These are phyloP conservation scores for Tiaroga cobitis DNA, from an alignment of 2,797 vertebrate species.

Conservation along the genomic window DNA sequence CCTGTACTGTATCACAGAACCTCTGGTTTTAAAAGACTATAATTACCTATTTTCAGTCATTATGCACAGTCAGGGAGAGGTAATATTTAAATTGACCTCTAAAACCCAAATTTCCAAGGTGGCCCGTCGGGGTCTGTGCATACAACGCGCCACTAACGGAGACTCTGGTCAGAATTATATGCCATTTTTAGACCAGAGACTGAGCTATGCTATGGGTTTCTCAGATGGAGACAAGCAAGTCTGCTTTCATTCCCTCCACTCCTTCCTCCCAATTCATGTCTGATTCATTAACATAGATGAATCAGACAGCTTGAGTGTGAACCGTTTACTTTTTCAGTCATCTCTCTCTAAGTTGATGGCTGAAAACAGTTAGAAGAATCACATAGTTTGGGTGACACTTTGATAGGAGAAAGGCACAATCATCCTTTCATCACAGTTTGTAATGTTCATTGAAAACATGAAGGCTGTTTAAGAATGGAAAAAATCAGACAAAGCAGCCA, in stretches of 20 bases:
- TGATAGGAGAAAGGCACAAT: slow-evolving; percentile 15
- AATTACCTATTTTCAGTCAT: slow-evolving; percentile 50
- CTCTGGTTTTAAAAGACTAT: slow-evolving; percentile 40
- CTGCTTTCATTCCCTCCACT: slow-evolving; percentile 47
- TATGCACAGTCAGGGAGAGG: slow-evolving; percentile 28
- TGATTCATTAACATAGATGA: slow-evolving; percentile 59
- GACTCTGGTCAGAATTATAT: slow-evolving; percentile 30
- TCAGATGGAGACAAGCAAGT: slow-evolving; percentile 32
- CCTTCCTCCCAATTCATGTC: slow-evolving; percentile 44
- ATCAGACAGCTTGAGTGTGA: slow-evolving; percentile 54
- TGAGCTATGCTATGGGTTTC: slow-evolving; percentile 23
- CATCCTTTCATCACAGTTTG: slow-evolving; percentile 45
- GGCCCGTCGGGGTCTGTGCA: slow-evolving; percentile 24
- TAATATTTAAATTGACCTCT: slow-evolving; percentile 47
- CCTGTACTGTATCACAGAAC: slow-evolving; percentile 30
- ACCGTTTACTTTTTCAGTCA: slow-evolving; percentile 46
- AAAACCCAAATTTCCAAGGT: slow-evolving; percentile 43
- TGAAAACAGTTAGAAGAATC: slow-evolving; percentile 21
- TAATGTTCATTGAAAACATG: slow-evolving; percentile 45
- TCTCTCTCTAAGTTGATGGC: neutral
- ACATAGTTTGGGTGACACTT: slow-evolving; percentile 1
- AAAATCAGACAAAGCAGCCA: slow-evolving; percentile 48
- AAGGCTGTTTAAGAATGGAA: slow-evolving; percentile 28
- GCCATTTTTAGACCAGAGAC: slow-evolving; percentile 37
- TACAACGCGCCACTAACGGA: slow-evolving; percentile 20